Base-by-base conservation (phyloP, 2,888 invertebrate species). In the Drosophila kanekoi region DNA sequence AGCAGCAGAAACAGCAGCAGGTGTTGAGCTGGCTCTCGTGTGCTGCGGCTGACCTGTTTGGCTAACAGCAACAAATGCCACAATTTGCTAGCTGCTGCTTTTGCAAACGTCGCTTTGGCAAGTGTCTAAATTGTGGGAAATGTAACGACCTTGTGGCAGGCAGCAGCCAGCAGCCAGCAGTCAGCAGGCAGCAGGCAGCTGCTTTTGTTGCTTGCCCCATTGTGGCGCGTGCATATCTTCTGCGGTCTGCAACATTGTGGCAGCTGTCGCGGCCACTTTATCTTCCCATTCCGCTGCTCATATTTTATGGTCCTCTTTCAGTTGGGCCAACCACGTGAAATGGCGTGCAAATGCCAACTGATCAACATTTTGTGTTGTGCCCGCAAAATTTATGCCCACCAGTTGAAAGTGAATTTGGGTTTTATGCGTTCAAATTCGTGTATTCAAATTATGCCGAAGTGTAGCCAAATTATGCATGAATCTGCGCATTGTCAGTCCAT, bases 81-180 rank as follows among this genome's bases (percentile, higher is more conserved):
- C 69, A 74, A 73, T 81, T 77, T 79, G 72, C 72, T 65, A 79
- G 72, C 61, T 70, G 79, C 37, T 70, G 67, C 16, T 73, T 79
- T 72, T 48, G 81, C 68, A 76, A 72, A 70, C 78, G 74, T 70
- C 69, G 83, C 56, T 76, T 76, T 67, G 53, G 64, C 52, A 68
- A 66, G 54, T 79, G 83, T 72, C 77, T 72, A 47, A 65, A 71
- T 45, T 80, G 68, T 79, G 72, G 79, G 66, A 77, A 78, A 78
- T 78, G 66, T 68, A 68, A 70, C 67, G 70, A 67, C 68, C 76
- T 77, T 79, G 85, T 64, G 56, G 59, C 65, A 61, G 52, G 33
- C 44, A 18, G 41, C 13, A 33, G 20, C 35, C 48, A 51, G 4
- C 16, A 33, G 20, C 35, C 48, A 51, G 4, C 16, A 54, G 33